phyloP scores from a whole-genome alignment of 2,797 vertebrate genomes.

The Nasua narica region DNA sequence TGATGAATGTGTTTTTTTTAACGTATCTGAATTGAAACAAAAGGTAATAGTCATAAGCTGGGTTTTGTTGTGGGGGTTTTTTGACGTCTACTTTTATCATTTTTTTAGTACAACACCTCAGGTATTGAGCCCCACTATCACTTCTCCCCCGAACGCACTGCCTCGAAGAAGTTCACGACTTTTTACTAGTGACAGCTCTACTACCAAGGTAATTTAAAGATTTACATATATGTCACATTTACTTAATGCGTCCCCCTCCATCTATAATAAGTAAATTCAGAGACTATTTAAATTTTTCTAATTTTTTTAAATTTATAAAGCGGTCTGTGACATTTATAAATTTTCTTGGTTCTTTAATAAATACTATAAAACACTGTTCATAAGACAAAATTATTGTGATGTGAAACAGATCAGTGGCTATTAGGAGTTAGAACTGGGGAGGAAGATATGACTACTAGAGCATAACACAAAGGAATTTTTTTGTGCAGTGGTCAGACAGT shows the following conservation, averaged over 20 bases:
- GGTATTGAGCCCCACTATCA: conserved; percentile 98
- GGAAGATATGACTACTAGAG: background rate
- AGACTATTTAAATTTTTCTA: background rate
- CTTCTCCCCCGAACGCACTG: conserved; percentile 96
- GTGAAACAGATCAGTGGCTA: background rate
- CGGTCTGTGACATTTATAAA: background rate
- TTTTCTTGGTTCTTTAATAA: conserved; percentile 25
- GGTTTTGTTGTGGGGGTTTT: background rate
- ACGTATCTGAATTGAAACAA: conserved; percentile 21
- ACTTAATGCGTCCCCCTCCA: background rate
- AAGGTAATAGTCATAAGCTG: background rate
- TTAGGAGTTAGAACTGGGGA: background rate
- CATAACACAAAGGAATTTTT: background rate
- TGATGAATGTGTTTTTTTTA: conserved; percentile 17
- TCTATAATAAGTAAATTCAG: background rate
- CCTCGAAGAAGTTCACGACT: conserved; percentile 96
- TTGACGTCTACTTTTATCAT: background rate
- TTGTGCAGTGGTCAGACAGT: background rate
- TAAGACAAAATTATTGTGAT: conserved; percentile 4
- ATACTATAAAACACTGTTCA: conserved; percentile 21
- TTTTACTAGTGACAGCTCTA: conserved; percentile 97
- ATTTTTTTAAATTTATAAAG: background rate
- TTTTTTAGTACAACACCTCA: conserved; percentile 93
- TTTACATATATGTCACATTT: background rate
- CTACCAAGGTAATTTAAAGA: conserved; percentile 91